These are phyloP conservation scores for Xenotilapia flavipinnis DNA, from an alignment of 2,113 vertebrate species.

Conservation along the genomic window DNA sequence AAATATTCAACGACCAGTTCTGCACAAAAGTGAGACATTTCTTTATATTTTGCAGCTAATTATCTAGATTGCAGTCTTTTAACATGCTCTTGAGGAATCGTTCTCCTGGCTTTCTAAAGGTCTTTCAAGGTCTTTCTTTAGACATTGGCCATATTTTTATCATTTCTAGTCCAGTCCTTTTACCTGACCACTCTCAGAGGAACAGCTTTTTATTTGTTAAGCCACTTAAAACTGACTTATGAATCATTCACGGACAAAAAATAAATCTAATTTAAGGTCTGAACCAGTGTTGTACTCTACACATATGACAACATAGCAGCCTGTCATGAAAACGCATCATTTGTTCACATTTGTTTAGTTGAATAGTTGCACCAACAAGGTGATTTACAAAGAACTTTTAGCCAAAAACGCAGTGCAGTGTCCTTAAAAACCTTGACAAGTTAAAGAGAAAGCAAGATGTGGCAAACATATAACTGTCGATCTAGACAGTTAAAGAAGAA, in stretches of 20 bases:
- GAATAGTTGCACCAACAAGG: not conserved
- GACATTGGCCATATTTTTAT: not conserved
- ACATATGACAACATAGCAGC: not conserved
- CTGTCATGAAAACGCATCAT: not conserved
- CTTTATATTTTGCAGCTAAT: not conserved
- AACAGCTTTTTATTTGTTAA: not conserved
- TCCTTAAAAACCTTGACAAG: not conserved
- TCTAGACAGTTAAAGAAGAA: not conserved
- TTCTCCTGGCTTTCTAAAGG: not conserved
- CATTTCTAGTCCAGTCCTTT: not conserved
- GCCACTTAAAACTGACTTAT: not conserved
- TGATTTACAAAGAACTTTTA: not conserved
- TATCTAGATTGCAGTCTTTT: not conserved
- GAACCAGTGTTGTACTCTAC: not conserved
- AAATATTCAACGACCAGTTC: not conserved
- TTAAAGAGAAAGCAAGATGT: not conserved
- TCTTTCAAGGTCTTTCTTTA: not conserved
- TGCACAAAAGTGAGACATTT: not conserved
- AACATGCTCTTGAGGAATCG: rapidly evolving
- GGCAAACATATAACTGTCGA: not conserved
- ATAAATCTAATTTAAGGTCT: not conserved
- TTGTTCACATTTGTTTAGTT: not conserved
- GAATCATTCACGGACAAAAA: not conserved
- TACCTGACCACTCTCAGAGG: not conserved
- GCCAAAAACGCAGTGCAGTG: not conserved